These are phyloP conservation scores for Orthosia incerta DNA, from an alignment of 2,888 invertebrate species.

Conservation along the genomic window DNA sequence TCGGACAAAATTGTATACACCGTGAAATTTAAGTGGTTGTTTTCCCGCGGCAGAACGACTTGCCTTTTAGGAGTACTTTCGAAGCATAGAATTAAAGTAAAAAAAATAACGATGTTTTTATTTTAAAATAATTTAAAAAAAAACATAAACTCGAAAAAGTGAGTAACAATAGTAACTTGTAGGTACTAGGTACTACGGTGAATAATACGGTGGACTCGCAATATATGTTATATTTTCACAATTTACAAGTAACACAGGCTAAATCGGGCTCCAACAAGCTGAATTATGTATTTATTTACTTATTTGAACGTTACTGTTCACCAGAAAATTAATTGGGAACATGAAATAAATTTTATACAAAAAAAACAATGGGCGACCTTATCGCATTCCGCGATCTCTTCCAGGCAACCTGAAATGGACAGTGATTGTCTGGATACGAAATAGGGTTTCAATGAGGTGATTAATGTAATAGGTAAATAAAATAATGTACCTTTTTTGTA, in stretches of 20 bases:
- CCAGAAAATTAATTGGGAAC: not conserved
- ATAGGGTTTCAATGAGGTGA: not conserved
- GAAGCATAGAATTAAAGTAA: too few species aligned
- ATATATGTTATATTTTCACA: not conserved
- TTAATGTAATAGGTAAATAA: conserved; percentile 4
- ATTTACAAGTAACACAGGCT: not conserved
- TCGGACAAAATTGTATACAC: too few species aligned
- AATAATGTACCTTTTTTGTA: conserved; percentile 45
- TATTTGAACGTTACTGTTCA: not conserved
- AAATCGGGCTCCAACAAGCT: not conserved
- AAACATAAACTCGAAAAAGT: too few species aligned
- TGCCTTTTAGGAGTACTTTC: too few species aligned
- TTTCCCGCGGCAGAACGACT: too few species aligned
- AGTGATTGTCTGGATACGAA: not conserved
- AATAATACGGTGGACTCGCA: too few species aligned
- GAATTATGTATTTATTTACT: not conserved
- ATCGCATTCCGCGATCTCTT: not conserved
- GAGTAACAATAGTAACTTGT: too few species aligned
- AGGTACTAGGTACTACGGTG: too few species aligned
- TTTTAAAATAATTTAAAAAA: too few species aligned
- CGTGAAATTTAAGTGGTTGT: too few species aligned
- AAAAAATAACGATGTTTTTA: too few species aligned
- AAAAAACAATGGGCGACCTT: not conserved
- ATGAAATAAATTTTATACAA: not conserved
- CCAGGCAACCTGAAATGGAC: not conserved